Percentiles rank a stretch among this genome's conserved stretches.
These are phyloP conservation scores for Protobothrops flavoviridis DNA, from an alignment of 2,113 vertebrate genomes.

Conservation along the genomic window DNA sequence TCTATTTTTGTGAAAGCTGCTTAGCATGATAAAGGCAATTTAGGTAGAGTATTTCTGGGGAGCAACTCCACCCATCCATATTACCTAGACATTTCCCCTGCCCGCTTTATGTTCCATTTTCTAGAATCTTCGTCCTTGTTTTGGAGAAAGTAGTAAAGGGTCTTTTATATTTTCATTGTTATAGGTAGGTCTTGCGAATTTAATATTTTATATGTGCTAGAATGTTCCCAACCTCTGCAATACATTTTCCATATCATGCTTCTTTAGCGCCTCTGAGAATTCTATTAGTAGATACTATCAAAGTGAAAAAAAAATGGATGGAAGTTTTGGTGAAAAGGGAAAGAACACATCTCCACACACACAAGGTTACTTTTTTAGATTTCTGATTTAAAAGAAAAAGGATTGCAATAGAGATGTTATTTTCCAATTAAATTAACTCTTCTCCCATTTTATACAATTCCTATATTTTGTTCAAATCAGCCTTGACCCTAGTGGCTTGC, in stretches of 20 bases:
- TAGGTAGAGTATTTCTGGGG: too few species aligned
- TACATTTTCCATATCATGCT: background rate
- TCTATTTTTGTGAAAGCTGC: too few species aligned
- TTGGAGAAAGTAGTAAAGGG: too few species aligned
- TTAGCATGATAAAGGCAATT: too few species aligned
- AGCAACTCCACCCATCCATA: too few species aligned
- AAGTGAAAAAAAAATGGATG: background rate
- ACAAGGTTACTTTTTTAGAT: background rate
- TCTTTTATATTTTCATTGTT: too few species aligned
- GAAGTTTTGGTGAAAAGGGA: background rate
- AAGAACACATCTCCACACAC: background rate
- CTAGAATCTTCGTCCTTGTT: too few species aligned
- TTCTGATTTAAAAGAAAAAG: background rate
- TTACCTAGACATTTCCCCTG: too few species aligned
- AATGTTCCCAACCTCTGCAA: background rate
- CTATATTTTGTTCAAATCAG: background rate
- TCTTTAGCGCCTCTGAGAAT: background rate
- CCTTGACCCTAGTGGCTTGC: background rate
- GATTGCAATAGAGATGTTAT: background rate
- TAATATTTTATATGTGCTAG: background rate
- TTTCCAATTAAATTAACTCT: background rate
- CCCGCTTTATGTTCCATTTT: too few species aligned
- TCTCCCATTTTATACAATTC: background rate
- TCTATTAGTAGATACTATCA: background rate
- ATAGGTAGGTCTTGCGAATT: too few species aligned